Evolutionary conservation across 2,888 invertebrate genomes (phyloP).

Genomic region (Meteorus colon): DNA sequence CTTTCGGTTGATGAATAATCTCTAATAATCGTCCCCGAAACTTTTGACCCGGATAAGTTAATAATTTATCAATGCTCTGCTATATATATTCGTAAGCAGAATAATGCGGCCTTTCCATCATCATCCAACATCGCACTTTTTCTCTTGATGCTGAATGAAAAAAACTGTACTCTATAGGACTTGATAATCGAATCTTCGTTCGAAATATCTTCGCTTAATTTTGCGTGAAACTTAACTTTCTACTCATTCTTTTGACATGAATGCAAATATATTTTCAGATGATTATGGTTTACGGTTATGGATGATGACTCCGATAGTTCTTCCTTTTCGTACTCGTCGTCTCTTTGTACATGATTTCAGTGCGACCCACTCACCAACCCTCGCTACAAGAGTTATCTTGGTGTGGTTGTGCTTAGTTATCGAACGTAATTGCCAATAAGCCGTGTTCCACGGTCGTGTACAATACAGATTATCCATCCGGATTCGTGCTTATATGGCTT

Average conservation of each 20-base stretch:
- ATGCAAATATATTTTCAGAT: not conserved
- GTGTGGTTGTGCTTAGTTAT: slow-evolving; percentile 34
- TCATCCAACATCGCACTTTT: not conserved
- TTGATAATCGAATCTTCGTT: not conserved
- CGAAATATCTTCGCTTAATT: slow-evolving; percentile 10
- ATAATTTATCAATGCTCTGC: not conserved
- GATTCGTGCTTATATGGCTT: slow-evolving; percentile 31
- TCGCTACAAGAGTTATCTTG: slow-evolving; percentile 37
- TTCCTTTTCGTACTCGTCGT: not conserved
- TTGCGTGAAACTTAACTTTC: slow-evolving; percentile 36
- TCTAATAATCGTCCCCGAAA: not conserved
- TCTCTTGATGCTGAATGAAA: too few relatives aligned
- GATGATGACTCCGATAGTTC: not conserved
- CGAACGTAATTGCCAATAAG: slow-evolving; percentile 39
- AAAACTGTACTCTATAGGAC: too few relatives aligned
- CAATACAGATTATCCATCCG: slow-evolving; percentile 25
- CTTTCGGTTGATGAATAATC: not conserved
- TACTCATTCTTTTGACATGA: slow-evolving; percentile 9
- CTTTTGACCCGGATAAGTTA: not conserved
- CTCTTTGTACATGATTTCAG: not conserved
- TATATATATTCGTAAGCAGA: not conserved
- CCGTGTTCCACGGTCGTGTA: slow-evolving; percentile 21
- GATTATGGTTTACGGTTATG: not conserved
- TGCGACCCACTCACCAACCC: not conserved
- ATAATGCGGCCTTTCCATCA: not conserved